A percentile compares a stretch with the other conserved stretches of the same genome.
Evolutionary conservation across 2,797 vertebrate genomes (phyloP).

Genomic region (Sebastiscus tertius): DNA sequence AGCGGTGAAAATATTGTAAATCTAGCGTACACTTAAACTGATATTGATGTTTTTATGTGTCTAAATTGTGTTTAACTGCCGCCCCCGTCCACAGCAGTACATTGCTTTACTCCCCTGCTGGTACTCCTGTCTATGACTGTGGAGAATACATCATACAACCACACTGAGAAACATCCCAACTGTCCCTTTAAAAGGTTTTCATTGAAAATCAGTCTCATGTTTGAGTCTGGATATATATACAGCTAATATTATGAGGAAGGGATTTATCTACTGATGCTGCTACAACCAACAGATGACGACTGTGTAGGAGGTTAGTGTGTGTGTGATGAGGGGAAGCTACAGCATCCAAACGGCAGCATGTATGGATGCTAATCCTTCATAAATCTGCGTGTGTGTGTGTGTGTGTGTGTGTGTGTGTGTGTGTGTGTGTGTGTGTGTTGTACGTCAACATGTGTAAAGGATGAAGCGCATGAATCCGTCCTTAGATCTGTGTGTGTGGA

Average conservation of each 20-base stretch:
- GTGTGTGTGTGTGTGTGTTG: background rate
- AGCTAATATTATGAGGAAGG: background rate
- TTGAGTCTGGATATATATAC: background rate
- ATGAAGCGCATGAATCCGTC: background rate
- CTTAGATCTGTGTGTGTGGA: background rate
- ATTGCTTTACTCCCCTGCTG: background rate
- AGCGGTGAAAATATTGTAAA: background rate
- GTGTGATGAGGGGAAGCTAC: background rate
- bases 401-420: slow-evolving; percentile 14
- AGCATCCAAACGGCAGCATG: background rate
- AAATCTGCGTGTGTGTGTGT: slow-evolving; percentile 27
- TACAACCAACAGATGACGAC: slow-evolving; percentile 12
- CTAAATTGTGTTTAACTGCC: background rate
- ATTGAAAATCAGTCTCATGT: background rate
- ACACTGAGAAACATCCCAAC: background rate
- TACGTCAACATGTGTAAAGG: slow-evolving; percentile 21
- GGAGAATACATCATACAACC: background rate
- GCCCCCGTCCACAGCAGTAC: background rate
- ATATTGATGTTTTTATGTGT: too few species aligned
- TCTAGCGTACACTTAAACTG: background rate
- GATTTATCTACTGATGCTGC: slow-evolving; percentile 3
- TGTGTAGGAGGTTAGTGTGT: background rate
- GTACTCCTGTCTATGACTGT: background rate
- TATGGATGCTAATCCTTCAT: slow-evolving; percentile 24
- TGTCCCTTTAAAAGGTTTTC: background rate